Base-by-base conservation (phyloP, 2,797 vertebrate genomes). In the Protosalanx chinensis region DNA sequence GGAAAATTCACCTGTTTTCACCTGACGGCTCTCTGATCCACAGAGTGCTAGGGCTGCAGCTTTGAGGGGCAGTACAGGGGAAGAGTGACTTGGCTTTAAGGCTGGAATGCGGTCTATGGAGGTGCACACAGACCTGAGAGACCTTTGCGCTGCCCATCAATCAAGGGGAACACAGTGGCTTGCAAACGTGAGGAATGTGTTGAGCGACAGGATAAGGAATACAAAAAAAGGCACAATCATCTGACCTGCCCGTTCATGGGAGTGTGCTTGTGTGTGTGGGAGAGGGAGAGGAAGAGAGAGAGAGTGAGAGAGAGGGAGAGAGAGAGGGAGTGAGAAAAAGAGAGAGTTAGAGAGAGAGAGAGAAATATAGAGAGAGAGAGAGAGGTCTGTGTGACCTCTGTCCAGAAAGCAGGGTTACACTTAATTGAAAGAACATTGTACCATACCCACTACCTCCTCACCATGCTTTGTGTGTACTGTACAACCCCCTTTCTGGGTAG, bases 31-130 rank as follows among this genome's bases (percentile, higher is more conserved):
- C 79, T 81, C 62, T 87, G 82, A 88, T 82, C 84, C 59, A 18
- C 83, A 71, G 51, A 56, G 51, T 16, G 41, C n/a, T 35, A 66
- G 64, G 66, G 35, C 78, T 82, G 85, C 80, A 79, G 85, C 78
- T 88, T 82, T 80, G 46, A 41, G 67, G 72, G 64, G 51, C 7
- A 53, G 71, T 63, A 78, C 58, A 71, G 80, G 81, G 75, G 70
- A 29, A 35, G 75, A 76, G 77, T 81, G 35, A 37, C 35, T 37
- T 37, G 79, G 27, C 16, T 29, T 20, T 41, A 29, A 53, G 46
- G 76, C 77, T 75, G 81, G 82, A 85, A 83, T 85, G 86, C 79
- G 80, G 82, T 82, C 82, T 84, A 84, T 83, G 85, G 82, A 85
- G 85, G 51, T 56, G 81, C 74, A 77, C 79, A 75, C 70, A 71